Base-by-base conservation (phyloP, 2,113 vertebrate species). In the Xenus cinereus region DNA sequence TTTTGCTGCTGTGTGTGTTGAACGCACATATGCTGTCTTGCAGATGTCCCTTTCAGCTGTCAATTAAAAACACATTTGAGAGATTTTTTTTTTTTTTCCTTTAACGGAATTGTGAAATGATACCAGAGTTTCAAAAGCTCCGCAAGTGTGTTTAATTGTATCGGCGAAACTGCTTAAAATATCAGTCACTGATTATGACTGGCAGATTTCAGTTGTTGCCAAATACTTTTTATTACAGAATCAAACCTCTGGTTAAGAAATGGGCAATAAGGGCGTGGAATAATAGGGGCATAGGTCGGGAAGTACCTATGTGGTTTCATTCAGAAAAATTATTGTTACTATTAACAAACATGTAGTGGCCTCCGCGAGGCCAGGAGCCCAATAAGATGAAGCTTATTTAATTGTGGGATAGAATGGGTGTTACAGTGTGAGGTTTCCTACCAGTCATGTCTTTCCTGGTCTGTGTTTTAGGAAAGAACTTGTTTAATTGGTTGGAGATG, bases 21-120 rank as follows among this genome's bases (percentile, higher is more conserved):
- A 41, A 39, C 9, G 74, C 54, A 22, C 84, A 63, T 9, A 12
- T 75, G 71, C 51, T 63, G 57, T 13, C 5, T 32, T 85, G 92
- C 95, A 97, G 69, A 91, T 94, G 92, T 82, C 68, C 86, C 86
- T 75, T 90, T 92, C 91, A 82, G 71, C 66, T 84, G 86, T 37
- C 89, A 74, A 91, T 83, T 76, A 76, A 89, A 90, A 95, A 85
- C 93, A 96, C 14, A 10, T 83, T 90, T 30, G 32, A 76, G 43
- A 30, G 71, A 24, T 10, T 2, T 68, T 35, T 32, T 11, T 53
- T 32, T 37, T 10, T 20, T 24, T 17, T 19, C 46, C 46, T 46
- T 60, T 51, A 69, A 50, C 32, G 78, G 88, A 93, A 18, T 66
- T 76, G 74, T 53, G 84, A 78, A 89, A 21, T 24, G 51, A 90